Conservation (phyloP, 2,888 invertebrate genomes). For the Nasonovia ribisnigri region DNA sequence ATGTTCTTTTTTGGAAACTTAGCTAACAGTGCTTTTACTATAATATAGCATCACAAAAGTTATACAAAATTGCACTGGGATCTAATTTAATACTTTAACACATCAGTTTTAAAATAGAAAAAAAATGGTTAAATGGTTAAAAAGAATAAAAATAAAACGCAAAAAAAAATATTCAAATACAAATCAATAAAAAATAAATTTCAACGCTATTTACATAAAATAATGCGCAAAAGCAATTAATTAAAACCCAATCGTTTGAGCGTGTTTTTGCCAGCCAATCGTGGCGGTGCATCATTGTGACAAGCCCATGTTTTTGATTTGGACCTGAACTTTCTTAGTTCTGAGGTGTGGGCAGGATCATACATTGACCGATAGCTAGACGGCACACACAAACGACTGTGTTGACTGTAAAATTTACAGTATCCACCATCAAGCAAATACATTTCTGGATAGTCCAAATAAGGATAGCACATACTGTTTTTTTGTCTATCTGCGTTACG, state of each 20-base stretch:
- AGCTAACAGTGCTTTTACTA: slow-evolving; percentile 51
- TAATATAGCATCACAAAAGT: slow-evolving; percentile 58
- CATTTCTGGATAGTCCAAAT: slow-evolving; percentile 89
- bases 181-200: slow-evolving; percentile 37
- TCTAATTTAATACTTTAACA: slow-evolving; percentile 53
- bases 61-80: slow-evolving; percentile 61
- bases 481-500: slow-evolving; percentile 85
- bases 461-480: slow-evolving; percentile 87
- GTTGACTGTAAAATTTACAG: slow-evolving; percentile 82
- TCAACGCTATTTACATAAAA: slow-evolving; percentile 37
- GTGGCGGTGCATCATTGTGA: slow-evolving; percentile 69
- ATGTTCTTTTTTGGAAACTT: slow-evolving; percentile 56
- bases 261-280: slow-evolving; percentile 33
- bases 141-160: slow-evolving; percentile 44
- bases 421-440: slow-evolving; percentile 94
- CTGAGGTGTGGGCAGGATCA: slow-evolving; percentile 82
- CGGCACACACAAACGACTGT: slow-evolving; percentile 80
- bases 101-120: slow-evolving; percentile 50
- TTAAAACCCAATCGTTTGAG: slow-evolving; percentile 60
- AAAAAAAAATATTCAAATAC: slow-evolving; percentile 42
- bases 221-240: not conserved
- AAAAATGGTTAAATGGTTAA: slow-evolving; percentile 58
- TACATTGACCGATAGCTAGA: slow-evolving; percentile 86
- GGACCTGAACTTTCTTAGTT: slow-evolving; percentile 80
- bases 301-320: slow-evolving; percentile 83